Evolutionary conservation across 2,888 invertebrate genomes (phyloP).

Genomic region (Stratiomys singularior): DNA sequence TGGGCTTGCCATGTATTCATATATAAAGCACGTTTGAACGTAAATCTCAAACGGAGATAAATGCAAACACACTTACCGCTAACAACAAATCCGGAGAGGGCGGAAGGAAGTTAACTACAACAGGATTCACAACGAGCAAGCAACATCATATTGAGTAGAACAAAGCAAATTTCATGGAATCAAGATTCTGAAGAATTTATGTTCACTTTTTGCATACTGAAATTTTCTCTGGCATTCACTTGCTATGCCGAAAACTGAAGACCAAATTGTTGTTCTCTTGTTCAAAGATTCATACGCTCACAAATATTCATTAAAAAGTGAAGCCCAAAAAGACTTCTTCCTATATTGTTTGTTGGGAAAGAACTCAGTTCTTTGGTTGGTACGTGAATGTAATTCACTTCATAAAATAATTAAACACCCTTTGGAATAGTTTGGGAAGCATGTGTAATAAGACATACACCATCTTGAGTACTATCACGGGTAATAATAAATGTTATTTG

Average conservation of each 20-base stretch:
- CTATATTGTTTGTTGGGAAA: not conserved
- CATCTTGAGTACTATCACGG: no score
- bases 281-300: not conserved
- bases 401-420: conserved; percentile 14
- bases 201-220: conserved; percentile 11
- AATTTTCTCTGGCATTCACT: not conserved
- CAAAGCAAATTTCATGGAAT: conserved; percentile 4
- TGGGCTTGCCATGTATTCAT: not conserved
- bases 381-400: not conserved
- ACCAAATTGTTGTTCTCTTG: not conserved
- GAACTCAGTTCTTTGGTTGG: no score
- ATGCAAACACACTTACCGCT: not conserved
- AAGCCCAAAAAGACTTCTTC: not conserved
- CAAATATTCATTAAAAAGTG: not conserved
- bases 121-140: not conserved
- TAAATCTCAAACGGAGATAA: not conserved
- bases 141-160: not conserved
- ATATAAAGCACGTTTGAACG: not conserved
- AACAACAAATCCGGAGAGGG: not conserved
- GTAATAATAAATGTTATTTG: no score
- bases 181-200: conserved; percentile 23
- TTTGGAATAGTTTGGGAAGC: not conserved
- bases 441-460: no score
- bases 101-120: not conserved
- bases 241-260: not conserved